Evolutionary conservation across 2,888 invertebrate genomes (phyloP), one percentile per base, ranked within the genome.

Genomic region (Hypena proboscidalis): DNA sequence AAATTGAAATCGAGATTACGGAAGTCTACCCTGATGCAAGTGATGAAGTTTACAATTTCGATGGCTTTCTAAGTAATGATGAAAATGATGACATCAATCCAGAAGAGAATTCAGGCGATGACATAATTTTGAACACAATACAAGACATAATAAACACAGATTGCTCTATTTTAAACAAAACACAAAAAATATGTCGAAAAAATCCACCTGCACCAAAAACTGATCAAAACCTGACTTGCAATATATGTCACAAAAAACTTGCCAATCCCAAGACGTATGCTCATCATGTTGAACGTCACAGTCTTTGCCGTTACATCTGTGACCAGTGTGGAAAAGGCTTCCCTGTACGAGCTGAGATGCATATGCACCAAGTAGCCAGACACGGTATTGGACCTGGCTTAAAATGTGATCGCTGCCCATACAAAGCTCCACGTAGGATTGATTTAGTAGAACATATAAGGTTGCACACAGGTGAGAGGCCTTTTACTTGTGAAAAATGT

Each of bases 251-350:
- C 1, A 83, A 78, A 60, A 64, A 70, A 0, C 58, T 88, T 17
- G 77, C 84, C 0, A 86, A 82, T 25, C 66, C 55, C 3, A 31
- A 64, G 1, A 82, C 86, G 0, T 87, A 77, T 11, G 59, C 74
- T 8, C 69, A 77, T 25, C 90, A 90, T 22, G 86, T 87, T 85
- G 80, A 85, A 60, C 65, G 82, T 1, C 90, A 89, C 30, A 81
- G 62, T 1, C 75, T 76, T 2, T 85, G 71, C 38, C 65, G 69
- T 20, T 88, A 52, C 9, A 87, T 90, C 1, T 90, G 90, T 19
- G 90, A 90, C 36, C 77, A 83, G 1, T 90, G 89, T 9, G 90
- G 81, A 0, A 85, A 82, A 71, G 84, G 82, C 0, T 89, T 81
- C 34, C 77, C 85, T 0, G 69, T 77, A 0, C 56, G 70, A 0